Evolutionary conservation across 1,140 invertebrate species (phyloP).

Genomic region (Heliconius eleuchia): DNA sequence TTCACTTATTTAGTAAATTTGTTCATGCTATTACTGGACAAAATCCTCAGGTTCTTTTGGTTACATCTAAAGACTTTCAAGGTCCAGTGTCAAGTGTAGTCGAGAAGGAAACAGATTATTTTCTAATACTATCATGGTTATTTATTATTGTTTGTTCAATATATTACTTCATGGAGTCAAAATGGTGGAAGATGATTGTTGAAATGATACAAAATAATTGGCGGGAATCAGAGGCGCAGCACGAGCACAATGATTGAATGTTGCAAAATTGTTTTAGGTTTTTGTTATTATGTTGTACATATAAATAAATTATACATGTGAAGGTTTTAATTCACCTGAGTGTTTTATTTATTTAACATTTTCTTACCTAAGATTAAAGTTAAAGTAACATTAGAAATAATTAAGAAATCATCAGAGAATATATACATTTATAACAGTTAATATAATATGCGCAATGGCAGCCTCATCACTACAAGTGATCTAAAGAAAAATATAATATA

Average conservation of each 20-base stretch:
- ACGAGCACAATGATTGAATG: slow-evolving; percentile 88
- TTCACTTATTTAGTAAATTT: slow-evolving; percentile 91
- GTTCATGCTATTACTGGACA: slow-evolving; percentile 90
- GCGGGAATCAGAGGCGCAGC: slow-evolving; percentile 94
- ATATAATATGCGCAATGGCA: no score
- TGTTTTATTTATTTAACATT: not conserved
- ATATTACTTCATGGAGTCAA: slow-evolving; percentile 90
- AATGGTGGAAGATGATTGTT: slow-evolving; percentile 89
- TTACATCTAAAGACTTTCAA: slow-evolving; percentile 89
- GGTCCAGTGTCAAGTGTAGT: slow-evolving; percentile 90
- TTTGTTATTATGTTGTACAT: slow-evolving; percentile 26
- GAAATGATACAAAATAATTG: slow-evolving; percentile 93
- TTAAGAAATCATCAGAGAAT: no score
- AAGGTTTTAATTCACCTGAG: not conserved
- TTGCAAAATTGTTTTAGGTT: slow-evolving; percentile 16
- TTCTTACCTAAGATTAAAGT: not conserved
- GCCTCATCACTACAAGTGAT: no score
- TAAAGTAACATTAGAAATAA: no score
- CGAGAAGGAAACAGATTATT: slow-evolving; percentile 89
- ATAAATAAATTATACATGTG: slow-evolving; percentile 29
- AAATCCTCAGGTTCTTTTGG: slow-evolving; percentile 83
- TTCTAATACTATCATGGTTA: slow-evolving; percentile 91
- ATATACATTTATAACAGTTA: no score
- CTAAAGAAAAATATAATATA: no score
- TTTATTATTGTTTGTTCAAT: slow-evolving; percentile 90